Conservation (phyloP, 2,113 vertebrate species). For the Carettochelys insculpta region DNA sequence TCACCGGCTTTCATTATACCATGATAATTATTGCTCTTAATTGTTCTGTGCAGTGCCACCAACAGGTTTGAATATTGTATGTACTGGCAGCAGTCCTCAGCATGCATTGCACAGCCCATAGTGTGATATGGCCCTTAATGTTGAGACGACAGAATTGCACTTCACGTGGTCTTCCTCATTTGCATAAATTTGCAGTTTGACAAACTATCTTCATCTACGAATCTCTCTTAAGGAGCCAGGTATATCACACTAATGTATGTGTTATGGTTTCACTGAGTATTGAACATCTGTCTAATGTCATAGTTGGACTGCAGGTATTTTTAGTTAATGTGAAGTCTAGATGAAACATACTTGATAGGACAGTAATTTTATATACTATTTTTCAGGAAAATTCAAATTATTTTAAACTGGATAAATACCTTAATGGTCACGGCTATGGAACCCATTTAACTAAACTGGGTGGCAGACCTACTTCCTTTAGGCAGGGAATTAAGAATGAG, state of each 20-base stretch:
- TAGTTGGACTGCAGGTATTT: not conserved
- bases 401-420: not conserved
- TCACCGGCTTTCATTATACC: not conserved
- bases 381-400: not conserved
- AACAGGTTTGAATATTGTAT: not conserved
- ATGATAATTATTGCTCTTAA: not conserved
- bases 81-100: not conserved
- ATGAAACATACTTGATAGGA: not conserved
- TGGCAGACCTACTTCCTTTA: not conserved
- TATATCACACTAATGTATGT: not conserved
- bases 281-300: not conserved
- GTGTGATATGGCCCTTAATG: not conserved
- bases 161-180: not conserved
- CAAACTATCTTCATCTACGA: not conserved
- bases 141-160: not conserved
- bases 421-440: not conserved
- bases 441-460: too few relatives aligned
- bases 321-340: not conserved
- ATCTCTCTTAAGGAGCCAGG: not conserved
- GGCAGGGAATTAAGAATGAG: not conserved
- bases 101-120: not conserved
- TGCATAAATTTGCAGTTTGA: not conserved
- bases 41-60: not conserved
- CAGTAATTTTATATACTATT: not conserved
- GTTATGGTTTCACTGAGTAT: not conserved